phyloP scores from a whole-genome alignment of 2,888 invertebrate species.

The Drosophila leonis region DNA sequence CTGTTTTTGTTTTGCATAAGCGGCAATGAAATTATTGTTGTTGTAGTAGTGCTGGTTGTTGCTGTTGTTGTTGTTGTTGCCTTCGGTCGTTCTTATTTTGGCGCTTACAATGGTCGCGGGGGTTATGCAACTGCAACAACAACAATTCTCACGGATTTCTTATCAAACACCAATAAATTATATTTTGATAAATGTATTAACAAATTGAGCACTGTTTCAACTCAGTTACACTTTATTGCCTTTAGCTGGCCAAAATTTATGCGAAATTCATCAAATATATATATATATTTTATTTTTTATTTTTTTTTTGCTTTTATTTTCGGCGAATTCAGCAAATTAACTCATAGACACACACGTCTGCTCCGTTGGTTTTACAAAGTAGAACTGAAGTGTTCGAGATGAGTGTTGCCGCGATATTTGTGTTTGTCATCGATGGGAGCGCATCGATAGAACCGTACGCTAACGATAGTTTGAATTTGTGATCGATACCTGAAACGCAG shows the following conservation, averaged over 20 bases:
- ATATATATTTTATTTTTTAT: slow-evolving; percentile 13
- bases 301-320: slow-evolving; percentile 43
- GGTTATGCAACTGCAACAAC: slow-evolving; percentile 52
- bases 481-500: background rate
- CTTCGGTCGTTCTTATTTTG: slow-evolving; percentile 48
- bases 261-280: slow-evolving; percentile 36
- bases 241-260: background rate
- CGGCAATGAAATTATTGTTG: slow-evolving; percentile 19
- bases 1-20: slow-evolving; percentile 38
- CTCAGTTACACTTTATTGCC: slow-evolving; percentile 15
- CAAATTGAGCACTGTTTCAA: slow-evolving; percentile 8
- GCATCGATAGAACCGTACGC: no score
- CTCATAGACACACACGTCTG: slow-evolving; percentile 25
- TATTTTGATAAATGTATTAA: background rate
- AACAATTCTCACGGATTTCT: slow-evolving; percentile 43
- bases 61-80: slow-evolving; percentile 26
- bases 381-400: slow-evolving; percentile 36
- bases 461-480: background rate
- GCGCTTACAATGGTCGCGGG: slow-evolving; percentile 51
- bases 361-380: slow-evolving; percentile 35
- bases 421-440: slow-evolving; percentile 1
- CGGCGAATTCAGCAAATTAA: slow-evolving; percentile 46
- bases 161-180: slow-evolving; percentile 33
- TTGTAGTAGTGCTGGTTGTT: slow-evolving; percentile 1
- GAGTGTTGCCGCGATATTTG: slow-evolving; percentile 15